Evolutionary conservation across 1,140 invertebrate genomes (phyloP), one percentile per base, ranked within the genome.

Genomic region (Macrostomum lignano): DNA sequence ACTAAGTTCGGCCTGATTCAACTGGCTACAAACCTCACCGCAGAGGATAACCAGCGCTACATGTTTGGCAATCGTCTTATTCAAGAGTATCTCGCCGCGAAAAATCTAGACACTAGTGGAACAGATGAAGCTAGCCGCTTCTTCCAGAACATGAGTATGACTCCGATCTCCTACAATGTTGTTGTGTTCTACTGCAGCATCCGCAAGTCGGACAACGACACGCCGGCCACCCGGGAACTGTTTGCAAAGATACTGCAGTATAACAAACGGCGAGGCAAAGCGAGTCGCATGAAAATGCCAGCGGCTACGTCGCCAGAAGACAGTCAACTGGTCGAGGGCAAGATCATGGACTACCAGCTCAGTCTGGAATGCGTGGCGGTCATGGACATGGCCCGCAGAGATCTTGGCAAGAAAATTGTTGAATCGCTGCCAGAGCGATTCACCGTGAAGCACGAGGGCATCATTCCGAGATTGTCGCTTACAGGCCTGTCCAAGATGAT

Each of bases 171-270:
- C 14, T 28, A 28, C 19, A 28, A 7, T 7, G 7, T 28, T 3
- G 19, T 28, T 28, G 19, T 28, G 4, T 28, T 28, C 9, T 28
- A 28, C 19, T 28, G 26, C 9, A 17, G 26, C 15, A 28, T 28
- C 5, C 26, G 26, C 15, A 28, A 17, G 9, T 15, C 15, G 15
- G 26, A 28, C 19, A 15, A 15, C 19, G 26, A 28, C 15, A 28
- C 26, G 3, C 14, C 26, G 7, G 26, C 26, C 9, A 7, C 19
- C 15, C 3, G 26, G 9, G 19, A 14, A 15, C 9, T 28, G 5
- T 28, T 28, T 9, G 3, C 14, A 9, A 28, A 28, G 9, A 28
- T 28, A 7, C 15, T 28, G 4, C 14, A 28, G 7, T 9, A 15
- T 5, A 28, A 28, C 9, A n/a, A n/a, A n/a, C n/a, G n/a, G n/a